Percentiles rank a stretch among this genome's conserved stretches.
phyloP scores from a whole-genome alignment of 1,140 invertebrate species.

The Papilio aristodemus region DNA sequence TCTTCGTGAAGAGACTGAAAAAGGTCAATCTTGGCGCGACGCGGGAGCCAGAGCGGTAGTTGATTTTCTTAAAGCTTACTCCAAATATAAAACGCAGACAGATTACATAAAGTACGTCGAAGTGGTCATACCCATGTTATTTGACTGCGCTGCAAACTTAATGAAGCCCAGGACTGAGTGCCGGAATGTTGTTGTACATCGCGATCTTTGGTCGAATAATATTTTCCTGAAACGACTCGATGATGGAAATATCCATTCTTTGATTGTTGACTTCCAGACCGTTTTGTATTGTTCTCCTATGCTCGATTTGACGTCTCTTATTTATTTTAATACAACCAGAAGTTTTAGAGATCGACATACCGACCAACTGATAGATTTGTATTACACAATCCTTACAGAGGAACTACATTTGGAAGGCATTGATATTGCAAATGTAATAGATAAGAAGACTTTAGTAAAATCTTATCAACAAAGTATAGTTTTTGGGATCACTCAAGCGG shows the following conservation, averaged over 20 bases:
- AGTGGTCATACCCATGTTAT: constrained; percentile 55
- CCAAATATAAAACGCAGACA: constrained; percentile 48
- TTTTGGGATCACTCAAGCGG: constrained; percentile 77
- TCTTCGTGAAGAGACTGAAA: constrained; percentile 57
- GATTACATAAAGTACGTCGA: constrained; percentile 49
- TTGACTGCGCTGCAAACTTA: constrained; percentile 69
- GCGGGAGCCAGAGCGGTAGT: constrained; percentile 69
- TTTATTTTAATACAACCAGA: constrained; percentile 79
- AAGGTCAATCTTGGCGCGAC: constrained; percentile 67
- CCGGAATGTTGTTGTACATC: constrained; percentile 82
- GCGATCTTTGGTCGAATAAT: constrained; percentile 84
- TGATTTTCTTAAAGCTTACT: constrained; percentile 74
- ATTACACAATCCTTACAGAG: constrained; percentile 68
- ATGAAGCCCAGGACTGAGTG: constrained; percentile 74
- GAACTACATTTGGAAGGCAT: constrained; percentile 64
- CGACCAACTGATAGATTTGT: constrained; percentile 63
- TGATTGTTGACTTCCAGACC: constrained; percentile 84
- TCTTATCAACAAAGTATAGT: constrained; percentile 72
- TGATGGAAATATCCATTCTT: constrained; percentile 60
- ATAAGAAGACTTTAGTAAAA: constrained; percentile 54
- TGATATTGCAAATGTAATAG: constrained; percentile 55
- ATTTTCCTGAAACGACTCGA: constrained; percentile 81
- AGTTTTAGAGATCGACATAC: constrained; percentile 63
- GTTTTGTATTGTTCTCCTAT: constrained; percentile 80
- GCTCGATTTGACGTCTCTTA: constrained; percentile 77